Percentiles rank a stretch among this genome's conserved stretches.
phyloP scores from a whole-genome alignment of 2,888 invertebrate genomes.

The Sacculina carcini region DNA sequence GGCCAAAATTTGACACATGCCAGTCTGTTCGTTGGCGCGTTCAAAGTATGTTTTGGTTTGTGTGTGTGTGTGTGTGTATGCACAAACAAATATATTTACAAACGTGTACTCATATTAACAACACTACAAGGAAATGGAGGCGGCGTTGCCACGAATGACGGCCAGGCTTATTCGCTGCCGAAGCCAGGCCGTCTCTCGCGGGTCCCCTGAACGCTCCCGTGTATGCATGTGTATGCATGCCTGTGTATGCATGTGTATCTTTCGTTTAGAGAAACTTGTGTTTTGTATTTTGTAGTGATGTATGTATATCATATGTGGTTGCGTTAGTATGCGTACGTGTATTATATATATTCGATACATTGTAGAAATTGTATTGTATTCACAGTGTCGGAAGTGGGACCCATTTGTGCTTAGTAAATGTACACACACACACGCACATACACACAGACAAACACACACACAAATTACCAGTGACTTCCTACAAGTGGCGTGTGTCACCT shows the following conservation, averaged over 20 bases:
- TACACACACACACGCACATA: neutral
- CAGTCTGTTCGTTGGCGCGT: neutral
- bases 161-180: no score
- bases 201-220: neutral
- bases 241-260: neutral
- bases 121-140: neutral
- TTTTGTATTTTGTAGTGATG: neutral
- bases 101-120: slow-evolving; percentile 1
- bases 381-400: no score
- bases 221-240: neutral
- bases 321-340: neutral
- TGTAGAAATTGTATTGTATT: no score
- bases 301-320: neutral
- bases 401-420: no score
- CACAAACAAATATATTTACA: slow-evolving; percentile 7
- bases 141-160: neutral
- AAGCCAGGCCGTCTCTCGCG: no score
- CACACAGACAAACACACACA: neutral
- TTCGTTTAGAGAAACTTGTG: neutral
- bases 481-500: no score
- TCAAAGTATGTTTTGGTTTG: neutral
- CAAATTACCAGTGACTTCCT: neutral
- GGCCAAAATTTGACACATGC: neutral
- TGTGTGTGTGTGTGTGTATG: slow-evolving; percentile 5
- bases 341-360: no score